Percentiles rank a stretch among this genome's conserved stretches.
phyloP scores from a whole-genome alignment of 2,113 vertebrate species.

The Orientallactaga bullata region DNA sequence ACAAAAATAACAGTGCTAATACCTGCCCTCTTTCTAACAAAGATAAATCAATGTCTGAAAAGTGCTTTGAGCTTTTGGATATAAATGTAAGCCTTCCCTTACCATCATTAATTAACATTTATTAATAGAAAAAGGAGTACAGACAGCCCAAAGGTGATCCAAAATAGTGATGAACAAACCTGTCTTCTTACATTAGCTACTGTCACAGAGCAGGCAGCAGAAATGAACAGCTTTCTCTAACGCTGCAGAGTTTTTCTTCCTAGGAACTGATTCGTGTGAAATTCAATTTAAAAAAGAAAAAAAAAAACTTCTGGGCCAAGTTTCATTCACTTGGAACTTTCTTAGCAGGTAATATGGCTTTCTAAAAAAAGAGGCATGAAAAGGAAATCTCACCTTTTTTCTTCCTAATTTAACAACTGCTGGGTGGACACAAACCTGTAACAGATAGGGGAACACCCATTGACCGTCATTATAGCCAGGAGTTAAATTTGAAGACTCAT shows the following conservation, averaged over 20 bases:
- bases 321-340: conserved; percentile 68
- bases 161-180: conserved; percentile 76
- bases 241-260: conserved; percentile 36
- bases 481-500: conserved; percentile 91
- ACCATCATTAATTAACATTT: conserved; percentile 73
- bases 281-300: conserved; percentile 54
- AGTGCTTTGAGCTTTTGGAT: conserved; percentile 69
- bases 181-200: conserved; percentile 70
- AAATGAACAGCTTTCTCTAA: conserved; percentile 58
- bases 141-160: conserved; percentile 73
- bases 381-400: conserved; percentile 26
- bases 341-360: conserved; percentile 50
- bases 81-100: conserved; percentile 29
- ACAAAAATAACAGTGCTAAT: conserved; percentile 53
- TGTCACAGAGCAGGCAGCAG: conserved; percentile 48
- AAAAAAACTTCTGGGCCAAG: conserved; percentile 56
- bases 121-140: conserved; percentile 74
- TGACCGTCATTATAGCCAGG: conserved; percentile 89
- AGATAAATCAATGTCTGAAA: conserved; percentile 74
- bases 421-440: not conserved
- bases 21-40: conserved; percentile 58
- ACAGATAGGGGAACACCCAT: conserved; percentile 88
- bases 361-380: not conserved
- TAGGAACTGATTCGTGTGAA: conserved; percentile 62
- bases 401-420: not conserved